Conservation (phyloP, 2,113 vertebrate genomes). For the Dasyurus viverrinus region DNA sequence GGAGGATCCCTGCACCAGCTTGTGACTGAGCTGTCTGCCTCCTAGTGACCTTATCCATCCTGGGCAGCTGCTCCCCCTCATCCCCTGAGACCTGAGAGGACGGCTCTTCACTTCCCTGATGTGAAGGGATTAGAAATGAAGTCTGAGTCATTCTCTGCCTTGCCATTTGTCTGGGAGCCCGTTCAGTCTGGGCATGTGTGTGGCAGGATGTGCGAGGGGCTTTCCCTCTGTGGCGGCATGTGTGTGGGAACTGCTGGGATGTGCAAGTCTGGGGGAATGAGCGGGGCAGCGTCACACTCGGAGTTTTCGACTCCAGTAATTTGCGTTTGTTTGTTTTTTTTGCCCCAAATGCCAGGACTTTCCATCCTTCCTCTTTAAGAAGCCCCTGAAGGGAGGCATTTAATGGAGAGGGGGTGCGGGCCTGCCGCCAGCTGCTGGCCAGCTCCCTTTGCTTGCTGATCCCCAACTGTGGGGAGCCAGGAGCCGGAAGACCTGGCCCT, state of each 20-base stretch:
- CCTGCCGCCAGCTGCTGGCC: constrained; percentile 50
- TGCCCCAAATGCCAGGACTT: constrained; percentile 68
- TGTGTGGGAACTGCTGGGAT: background rate
- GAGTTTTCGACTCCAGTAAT: background rate
- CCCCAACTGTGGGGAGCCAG: background rate
- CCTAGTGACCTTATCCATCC: constrained; percentile 55
- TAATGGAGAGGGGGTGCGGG: constrained; percentile 36
- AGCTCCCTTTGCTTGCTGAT: constrained; percentile 47
- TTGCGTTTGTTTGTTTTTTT: constrained; percentile 48
- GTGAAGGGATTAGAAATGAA: constrained; percentile 57
- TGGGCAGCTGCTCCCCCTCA: constrained; percentile 50
- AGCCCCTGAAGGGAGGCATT: constrained; percentile 63
- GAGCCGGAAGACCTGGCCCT: background rate
- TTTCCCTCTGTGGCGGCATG: background rate
- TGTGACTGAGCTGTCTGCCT: constrained; percentile 28
- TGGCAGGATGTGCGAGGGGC: background rate
- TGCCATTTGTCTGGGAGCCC: background rate
- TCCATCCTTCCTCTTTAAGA: constrained; percentile 55
- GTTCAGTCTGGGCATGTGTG: background rate
- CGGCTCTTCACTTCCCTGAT: constrained; percentile 45
- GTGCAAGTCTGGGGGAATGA: background rate
- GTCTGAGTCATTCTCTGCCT: constrained; percentile 55
- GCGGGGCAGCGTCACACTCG: background rate
- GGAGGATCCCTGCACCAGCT: constrained; percentile 33
- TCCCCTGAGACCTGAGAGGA: constrained; percentile 36